phyloP scores from a whole-genome alignment of 1,140 invertebrate genomes.

The Chironomus tepperi region DNA sequence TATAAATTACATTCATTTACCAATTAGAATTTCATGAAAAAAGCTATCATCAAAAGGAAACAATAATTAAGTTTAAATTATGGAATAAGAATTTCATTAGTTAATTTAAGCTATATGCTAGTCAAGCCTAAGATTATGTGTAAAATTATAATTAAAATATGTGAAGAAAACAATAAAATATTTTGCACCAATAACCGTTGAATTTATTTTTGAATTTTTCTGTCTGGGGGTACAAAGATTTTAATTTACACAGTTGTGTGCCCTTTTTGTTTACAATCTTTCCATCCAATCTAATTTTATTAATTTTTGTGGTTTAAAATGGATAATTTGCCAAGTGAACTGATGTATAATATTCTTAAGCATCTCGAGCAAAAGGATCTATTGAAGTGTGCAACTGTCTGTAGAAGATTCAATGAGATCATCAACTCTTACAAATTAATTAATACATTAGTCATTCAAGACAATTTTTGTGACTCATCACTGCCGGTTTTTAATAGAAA shows the following conservation, averaged over 20 bases:
- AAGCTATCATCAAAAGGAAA: no score
- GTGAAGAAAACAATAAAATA: background rate
- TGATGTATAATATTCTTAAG: background rate
- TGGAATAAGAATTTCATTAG: background rate
- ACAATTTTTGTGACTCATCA: background rate
- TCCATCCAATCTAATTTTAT: background rate
- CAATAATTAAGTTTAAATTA: background rate
- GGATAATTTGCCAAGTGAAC: background rate
- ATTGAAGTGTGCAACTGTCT: background rate
- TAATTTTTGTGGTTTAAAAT: background rate
- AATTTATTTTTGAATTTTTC: no score
- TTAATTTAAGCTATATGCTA: constrained; percentile 5
- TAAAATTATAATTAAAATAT: background rate
- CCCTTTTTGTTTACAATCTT: no score
- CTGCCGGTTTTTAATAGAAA: background rate
- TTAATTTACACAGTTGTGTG: no score
- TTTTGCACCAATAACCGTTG: no score
- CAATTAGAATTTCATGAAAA: no score
- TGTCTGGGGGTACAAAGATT: no score
- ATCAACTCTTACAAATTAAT: background rate
- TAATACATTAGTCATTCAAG: background rate
- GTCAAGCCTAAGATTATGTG: background rate
- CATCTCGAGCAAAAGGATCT: background rate
- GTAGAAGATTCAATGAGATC: background rate
- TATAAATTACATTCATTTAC: no score